Conservation (phyloP, 2,797 vertebrate genomes). For the Eulemur mongoz region DNA sequence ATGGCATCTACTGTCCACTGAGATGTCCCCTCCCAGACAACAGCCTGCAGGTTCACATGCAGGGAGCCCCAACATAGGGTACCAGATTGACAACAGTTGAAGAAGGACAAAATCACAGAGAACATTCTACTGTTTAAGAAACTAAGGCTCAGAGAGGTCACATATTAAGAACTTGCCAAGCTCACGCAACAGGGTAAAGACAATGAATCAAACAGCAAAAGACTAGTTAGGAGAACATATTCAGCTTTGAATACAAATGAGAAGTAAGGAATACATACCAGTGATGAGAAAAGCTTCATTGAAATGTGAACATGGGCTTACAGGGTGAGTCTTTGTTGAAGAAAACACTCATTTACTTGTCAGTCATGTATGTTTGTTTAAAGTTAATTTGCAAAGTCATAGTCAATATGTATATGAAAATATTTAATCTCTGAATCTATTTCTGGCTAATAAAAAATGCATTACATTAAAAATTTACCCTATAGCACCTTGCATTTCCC, state of each 20-base stretch:
- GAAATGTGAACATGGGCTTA: not conserved
- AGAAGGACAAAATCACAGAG: not conserved
- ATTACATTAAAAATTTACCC: not conserved
- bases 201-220: not conserved
- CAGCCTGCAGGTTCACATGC: not conserved
- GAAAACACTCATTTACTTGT: not conserved
- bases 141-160: not conserved
- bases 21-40: not conserved
- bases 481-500: not conserved
- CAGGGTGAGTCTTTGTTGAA: not conserved
- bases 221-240: not conserved
- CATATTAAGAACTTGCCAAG: not conserved
- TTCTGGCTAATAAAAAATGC: not conserved
- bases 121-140: not conserved
- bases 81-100: not conserved
- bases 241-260: not conserved
- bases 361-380: not conserved
- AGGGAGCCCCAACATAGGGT: not conserved
- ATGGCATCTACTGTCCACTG: not conserved
- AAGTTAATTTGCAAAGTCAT: not conserved
- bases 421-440: not conserved
- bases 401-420: not conserved
- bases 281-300: not conserved
- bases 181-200: not conserved
- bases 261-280: not conserved